Conservation (phyloP, 2,113 vertebrate genomes). For the Mystacornis crossleyi region DNA sequence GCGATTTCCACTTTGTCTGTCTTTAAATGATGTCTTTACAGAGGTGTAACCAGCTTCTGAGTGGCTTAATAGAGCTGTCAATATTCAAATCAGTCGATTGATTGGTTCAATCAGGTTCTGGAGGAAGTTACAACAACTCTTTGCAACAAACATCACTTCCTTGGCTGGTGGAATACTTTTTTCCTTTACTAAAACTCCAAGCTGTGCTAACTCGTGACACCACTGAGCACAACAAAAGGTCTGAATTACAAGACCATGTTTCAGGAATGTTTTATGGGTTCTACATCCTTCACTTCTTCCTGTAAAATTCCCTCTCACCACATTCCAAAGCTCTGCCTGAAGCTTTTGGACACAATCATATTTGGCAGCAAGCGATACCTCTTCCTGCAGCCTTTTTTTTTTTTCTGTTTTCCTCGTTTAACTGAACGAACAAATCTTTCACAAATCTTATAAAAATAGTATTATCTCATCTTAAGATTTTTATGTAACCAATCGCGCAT, state of each 20-base stretch:
- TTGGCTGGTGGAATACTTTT: too few species aligned
- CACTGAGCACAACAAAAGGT: neutral
- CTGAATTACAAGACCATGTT: neutral
- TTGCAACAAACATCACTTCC: too few species aligned
- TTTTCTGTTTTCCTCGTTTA: neutral
- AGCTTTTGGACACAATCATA: rapidly evolving
- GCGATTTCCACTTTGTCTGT: too few species aligned
- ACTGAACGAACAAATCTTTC: neutral
- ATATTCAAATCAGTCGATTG: too few species aligned
- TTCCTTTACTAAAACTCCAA: too few species aligned
- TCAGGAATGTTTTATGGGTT: neutral
- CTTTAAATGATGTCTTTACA: too few species aligned
- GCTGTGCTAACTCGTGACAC: too few species aligned
- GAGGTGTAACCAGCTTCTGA: too few species aligned
- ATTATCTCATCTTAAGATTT: neutral
- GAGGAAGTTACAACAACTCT: too few species aligned
- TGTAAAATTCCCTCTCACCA: neutral
- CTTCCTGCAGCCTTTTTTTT: too few species aligned
- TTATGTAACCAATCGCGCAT: neutral
- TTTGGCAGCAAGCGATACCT: neutral
- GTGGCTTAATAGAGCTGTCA: too few species aligned
- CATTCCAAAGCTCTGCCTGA: neutral
- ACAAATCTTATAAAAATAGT: neutral
- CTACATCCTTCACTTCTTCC: neutral
- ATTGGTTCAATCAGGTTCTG: too few species aligned